Conservation (phyloP, 2,113 vertebrate species). For the Poeciliopsis occidentalis region DNA sequence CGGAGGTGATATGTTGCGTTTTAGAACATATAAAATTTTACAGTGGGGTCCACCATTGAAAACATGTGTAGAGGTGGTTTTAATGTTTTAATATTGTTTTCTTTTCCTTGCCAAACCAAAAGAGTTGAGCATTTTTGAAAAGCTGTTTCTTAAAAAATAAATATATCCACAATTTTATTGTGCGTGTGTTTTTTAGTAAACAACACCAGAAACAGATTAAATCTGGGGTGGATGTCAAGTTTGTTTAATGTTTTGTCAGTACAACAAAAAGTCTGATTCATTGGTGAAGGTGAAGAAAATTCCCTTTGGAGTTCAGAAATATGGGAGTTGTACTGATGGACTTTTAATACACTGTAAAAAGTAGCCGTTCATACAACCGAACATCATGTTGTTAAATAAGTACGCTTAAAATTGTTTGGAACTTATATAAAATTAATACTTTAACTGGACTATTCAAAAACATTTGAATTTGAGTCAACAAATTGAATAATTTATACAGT, state of each 20-base stretch:
- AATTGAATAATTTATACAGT: no score
- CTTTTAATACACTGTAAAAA: not conserved
- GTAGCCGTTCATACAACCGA: not conserved
- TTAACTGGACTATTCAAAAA: not conserved
- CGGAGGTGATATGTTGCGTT: not conserved
- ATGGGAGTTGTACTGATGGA: not conserved
- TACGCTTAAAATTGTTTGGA: not conserved
- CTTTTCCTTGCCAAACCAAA: not conserved
- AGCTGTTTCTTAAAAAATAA: not conserved
- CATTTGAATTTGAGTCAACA: not conserved
- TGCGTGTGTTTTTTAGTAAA: not conserved
- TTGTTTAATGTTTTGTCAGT: no score
- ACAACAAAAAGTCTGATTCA: no score
- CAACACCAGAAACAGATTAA: not conserved
- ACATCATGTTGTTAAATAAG: not conserved
- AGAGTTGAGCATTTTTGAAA: not conserved
- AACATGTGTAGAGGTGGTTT: not conserved
- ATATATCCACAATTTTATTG: not conserved
- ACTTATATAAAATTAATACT: not conserved
- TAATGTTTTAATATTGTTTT: slow-evolving; percentile 8
- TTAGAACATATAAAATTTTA: not conserved
- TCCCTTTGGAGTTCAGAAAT: not conserved
- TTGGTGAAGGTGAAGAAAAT: not conserved
- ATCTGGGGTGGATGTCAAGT: not conserved
- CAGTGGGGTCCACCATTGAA: not conserved